Base-by-base conservation (phyloP, 2,888 invertebrate genomes). In the Drosophila anomelani region DNA sequence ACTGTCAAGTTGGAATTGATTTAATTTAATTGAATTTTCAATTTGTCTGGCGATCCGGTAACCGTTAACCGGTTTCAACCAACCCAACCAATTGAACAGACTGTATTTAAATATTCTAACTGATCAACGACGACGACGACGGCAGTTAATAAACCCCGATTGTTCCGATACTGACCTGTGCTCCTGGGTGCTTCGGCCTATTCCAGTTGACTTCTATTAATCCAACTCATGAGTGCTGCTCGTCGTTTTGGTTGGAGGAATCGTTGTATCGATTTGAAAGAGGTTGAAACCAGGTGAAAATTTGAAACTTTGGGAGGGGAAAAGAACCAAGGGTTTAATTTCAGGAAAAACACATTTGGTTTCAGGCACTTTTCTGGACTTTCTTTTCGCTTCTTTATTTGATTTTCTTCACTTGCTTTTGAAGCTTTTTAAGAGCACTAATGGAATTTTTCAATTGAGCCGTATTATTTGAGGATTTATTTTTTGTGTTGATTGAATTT, bases 381-480 rank as follows among this genome's bases (percentile, higher is more conserved):
- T 71, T 79, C 41, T 60, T 63, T 69, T 67, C 34, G 20, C 72
- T 74, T 72, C 64, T 61, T 61, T 49, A 58, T 54, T 39, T 26
- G 54, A 59, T 43, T 71, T 81, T 68, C 38, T 72, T 71, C 38
- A 56, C 56, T 70, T 39, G 71, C 70, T 71, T 70, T 57, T 46
- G 15, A 66, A 68, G 66, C 63, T 63, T 57, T 57, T 75, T 85
- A 86, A 86, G 87, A 85, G 80, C 85, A 87, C 85, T 76, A 80
- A 69, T 75, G 84, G 84, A 71, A 75, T 76, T 76, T 68, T 54
- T 46, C 47, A 76, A 71, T 61, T 69, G 67, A 63, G 67, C 67
- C 15, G 43, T 39, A n/a, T 49, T 49, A 43, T 55, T 71, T 54
- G 13, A 20, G 41, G 36, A 12, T 49, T 34, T 34, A n/a, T 29